Base-by-base conservation (phyloP, 2,888 invertebrate genomes). In the Ennomos erosarius region DNA sequence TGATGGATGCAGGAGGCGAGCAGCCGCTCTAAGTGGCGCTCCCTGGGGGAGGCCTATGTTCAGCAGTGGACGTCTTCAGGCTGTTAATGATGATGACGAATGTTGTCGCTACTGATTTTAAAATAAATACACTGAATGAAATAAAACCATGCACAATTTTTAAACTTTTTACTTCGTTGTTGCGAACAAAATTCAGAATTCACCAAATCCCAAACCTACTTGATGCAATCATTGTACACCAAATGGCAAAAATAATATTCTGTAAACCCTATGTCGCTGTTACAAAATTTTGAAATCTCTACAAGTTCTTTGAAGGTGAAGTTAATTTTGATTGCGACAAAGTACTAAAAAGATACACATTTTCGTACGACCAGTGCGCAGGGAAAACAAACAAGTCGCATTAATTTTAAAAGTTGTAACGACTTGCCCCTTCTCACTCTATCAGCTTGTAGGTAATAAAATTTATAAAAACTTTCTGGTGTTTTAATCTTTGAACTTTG, bases 341-440 rank as follows among this genome's bases (percentile, higher is more conserved):
- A 45, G 55, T 47, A 59, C 54, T 62, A 58, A 59, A 64, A 51
- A 55, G 61, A 54, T 59, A 46, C 58, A 60, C 55, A 52, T 55
- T 49, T 44, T 38, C 33, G 42, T 39, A 36, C 43, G 49, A 6
- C 38, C 45, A 50, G 40, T 48, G 47, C 44, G 39, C 55, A 43
- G 49, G 39, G 53, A 40, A 55, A 71, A 69, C 70, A 69, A 71
- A 71, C 70, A 71, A 71, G 70, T 69, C 70, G 37, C 69, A 69
- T 71, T 66, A 58, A 69, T 71, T 70, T 56, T 55, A 56, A 69
- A 69, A 62, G 67, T 65, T 55, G 62, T 64, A 67, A 66, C 69
- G 65, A 68, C 68, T 67, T 55, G 59, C 64, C 59, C 59, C 63
- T 68, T 68, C 65, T 62, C 69, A 69, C 67, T 69, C 69, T 69